Base-by-base conservation (phyloP, 2,113 vertebrate genomes). In the Tursiops truncatus region DNA sequence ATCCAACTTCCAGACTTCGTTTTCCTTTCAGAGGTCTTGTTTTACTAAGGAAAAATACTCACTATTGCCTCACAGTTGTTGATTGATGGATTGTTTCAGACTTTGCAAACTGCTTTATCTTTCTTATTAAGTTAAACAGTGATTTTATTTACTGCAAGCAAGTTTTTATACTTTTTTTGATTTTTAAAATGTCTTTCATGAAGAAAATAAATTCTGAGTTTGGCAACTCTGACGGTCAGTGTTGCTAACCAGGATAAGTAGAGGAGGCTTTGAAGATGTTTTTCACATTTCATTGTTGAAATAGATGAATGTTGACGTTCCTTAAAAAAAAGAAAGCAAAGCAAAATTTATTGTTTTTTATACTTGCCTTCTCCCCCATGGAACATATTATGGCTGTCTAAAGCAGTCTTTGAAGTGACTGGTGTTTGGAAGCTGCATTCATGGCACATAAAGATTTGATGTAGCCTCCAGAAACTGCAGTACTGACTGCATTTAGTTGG, bases 121-220 rank as follows among this genome's bases (percentile, higher is more conserved):
- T 82, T 93, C 74, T 68, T 84, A 63, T 65, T 71, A 90, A 83
- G 23, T 6, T 56, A 31, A 84, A 53, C 25, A 56, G 25, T 80
- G 18, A 76, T 63, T 95, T 91, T 93, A 68, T 89, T 73, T 65
- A 65, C 11, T 77, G 5, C 2, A 81, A 68, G 23, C 23, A 80
- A 80, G 31, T 62, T 93, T 94, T 86, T 86, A 67, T 67, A 47
- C 25, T 74, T 73, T 58, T 60, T 47, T 13, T 67, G 15, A 68
- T 14, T 71, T 81, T 25, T 20, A 17, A 56, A 33, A 7, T 56
- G 50, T 56, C 36, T 80, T 82, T 96, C 21, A 18, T 89, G 14
- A 94, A 84, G 36, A 91, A 58, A 94, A 62, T 76, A 84, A 89
- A 91, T 82, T 91, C n/a, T 76, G 36, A 94, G 36, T 71, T 87